These are phyloP conservation scores for Rhipidura dahli DNA, from an alignment of 2,113 vertebrate genomes.

Conservation along the genomic window DNA sequence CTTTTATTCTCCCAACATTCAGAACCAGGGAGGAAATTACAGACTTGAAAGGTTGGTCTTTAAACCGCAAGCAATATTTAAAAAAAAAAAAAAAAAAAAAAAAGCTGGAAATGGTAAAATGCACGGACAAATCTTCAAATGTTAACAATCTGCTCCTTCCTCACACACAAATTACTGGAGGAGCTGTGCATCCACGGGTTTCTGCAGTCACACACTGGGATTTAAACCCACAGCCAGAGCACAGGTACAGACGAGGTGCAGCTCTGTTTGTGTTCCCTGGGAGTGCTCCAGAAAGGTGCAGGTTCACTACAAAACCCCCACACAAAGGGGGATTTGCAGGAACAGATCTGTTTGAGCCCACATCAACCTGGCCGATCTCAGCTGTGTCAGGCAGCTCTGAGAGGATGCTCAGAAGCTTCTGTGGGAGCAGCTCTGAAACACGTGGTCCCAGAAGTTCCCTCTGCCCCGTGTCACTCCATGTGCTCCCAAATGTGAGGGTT, in stretches of 20 bases:
- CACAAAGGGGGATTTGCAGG: background rate
- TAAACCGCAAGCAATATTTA: background rate
- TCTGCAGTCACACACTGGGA: background rate
- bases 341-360: background rate
- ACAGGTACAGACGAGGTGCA: background rate
- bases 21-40: conserved; percentile 34
- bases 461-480: background rate
- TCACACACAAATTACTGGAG: background rate
- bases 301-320: background rate
- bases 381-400: background rate
- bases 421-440: background rate
- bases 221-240: background rate
- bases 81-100: background rate
- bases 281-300: background rate
- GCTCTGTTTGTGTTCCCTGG: background rate
- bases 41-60: conserved; percentile 21
- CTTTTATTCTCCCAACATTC: conserved; percentile 8
- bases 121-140: background rate
- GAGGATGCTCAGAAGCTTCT: background rate
- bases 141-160: background rate
- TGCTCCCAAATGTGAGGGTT: background rate
- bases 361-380: background rate
- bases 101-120: background rate
- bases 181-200: background rate
- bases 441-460: background rate